phyloP scores from a whole-genome alignment of 2,797 vertebrate species.

The Anguilla megastoma region DNA sequence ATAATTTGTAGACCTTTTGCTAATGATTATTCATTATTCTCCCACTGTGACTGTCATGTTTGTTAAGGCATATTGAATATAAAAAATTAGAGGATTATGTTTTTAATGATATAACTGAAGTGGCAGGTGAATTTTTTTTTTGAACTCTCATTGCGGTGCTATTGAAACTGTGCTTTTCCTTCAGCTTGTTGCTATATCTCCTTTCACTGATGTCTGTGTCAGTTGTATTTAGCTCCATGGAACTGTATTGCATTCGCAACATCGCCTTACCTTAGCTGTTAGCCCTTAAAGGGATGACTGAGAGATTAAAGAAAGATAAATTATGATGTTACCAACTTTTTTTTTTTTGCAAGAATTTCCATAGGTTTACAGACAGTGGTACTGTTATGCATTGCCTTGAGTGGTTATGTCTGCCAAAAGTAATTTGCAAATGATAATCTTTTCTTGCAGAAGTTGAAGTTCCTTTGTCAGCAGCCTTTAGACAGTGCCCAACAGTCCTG shows the following conservation, averaged over 20 bases:
- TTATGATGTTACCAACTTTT: slow-evolving; percentile 2
- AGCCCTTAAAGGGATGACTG: slow-evolving; percentile 15
- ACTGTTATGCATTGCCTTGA: neutral
- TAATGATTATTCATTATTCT: slow-evolving; percentile 76
- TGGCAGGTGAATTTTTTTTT: slow-evolving; percentile 49
- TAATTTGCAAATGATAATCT: slow-evolving; percentile 28
- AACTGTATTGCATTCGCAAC: slow-evolving; percentile 19
- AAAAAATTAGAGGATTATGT: slow-evolving; percentile 69
- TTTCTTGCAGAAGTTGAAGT: slow-evolving; percentile 5
- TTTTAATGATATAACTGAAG: slow-evolving; percentile 59
- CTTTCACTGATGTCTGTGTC: slow-evolving; percentile 22
- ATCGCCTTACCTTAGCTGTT: slow-evolving; percentile 5
- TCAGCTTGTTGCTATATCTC: neutral
- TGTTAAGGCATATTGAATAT: slow-evolving; percentile 75
- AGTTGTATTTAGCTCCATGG: neutral
- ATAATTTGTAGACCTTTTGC: slow-evolving; percentile 78
- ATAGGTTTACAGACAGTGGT: neutral
- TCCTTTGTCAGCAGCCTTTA: slow-evolving; percentile 16
- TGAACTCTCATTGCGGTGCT: slow-evolving; percentile 25
- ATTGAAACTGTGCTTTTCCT: neutral
- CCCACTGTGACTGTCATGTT: slow-evolving; percentile 65
- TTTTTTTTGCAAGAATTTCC: neutral
- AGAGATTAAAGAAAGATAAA: neutral
- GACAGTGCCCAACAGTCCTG: neutral
- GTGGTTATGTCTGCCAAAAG: neutral